phyloP scores from a whole-genome alignment of 2,888 invertebrate species.

The Sphaerophoria taeniata region DNA sequence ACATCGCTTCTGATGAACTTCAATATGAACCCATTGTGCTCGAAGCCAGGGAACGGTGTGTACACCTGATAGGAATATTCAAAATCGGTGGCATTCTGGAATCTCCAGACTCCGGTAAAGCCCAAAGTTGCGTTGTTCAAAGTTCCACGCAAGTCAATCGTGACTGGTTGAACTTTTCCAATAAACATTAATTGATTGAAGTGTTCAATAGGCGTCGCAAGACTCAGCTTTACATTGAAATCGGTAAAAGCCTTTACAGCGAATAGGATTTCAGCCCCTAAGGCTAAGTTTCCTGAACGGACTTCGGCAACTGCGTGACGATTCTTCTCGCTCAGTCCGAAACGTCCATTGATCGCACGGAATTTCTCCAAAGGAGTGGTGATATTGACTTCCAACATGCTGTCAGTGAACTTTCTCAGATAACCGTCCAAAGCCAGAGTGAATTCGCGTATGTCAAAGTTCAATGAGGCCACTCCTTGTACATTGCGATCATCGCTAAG shows the following conservation, averaged over 20 bases:
- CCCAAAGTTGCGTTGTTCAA: constrained; percentile 90
- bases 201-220: constrained; percentile 89
- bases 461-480: constrained; percentile 87
- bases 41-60: constrained; percentile 90
- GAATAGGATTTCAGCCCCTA: constrained; percentile 88
- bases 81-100: constrained; percentile 86
- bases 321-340: constrained; percentile 89
- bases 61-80: constrained; percentile 90
- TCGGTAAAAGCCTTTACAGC: constrained; percentile 86
- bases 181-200: constrained; percentile 87
- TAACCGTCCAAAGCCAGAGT: constrained; percentile 88
- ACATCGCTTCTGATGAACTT: constrained; percentile 86
- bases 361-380: constrained; percentile 89
- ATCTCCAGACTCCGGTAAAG: constrained; percentile 90
- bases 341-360: constrained; percentile 86
- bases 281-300: constrained; percentile 87
- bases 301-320: constrained; percentile 90
- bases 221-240: constrained; percentile 89
- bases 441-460: constrained; percentile 88
- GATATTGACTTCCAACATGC: constrained; percentile 89
- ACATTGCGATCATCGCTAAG: constrained; percentile 87
- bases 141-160: constrained; percentile 89
- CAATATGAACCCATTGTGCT: constrained; percentile 89
- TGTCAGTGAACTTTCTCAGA: constrained; percentile 88
- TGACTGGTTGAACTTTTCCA: constrained; percentile 87